Base-by-base conservation (phyloP, 1,140 invertebrate genomes). In the Drosophila rhopaloa region DNA sequence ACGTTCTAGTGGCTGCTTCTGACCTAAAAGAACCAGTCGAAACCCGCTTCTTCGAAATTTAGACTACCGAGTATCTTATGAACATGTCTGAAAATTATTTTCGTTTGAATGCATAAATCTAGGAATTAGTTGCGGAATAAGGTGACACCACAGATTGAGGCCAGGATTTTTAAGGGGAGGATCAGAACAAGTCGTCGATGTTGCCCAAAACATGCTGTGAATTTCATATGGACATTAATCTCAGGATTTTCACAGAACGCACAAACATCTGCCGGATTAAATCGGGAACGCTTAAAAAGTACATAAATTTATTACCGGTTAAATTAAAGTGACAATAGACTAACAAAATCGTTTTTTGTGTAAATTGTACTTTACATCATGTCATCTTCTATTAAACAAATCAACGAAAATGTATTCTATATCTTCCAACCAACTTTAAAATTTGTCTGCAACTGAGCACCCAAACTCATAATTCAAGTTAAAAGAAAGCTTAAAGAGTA, bases 41-140 rank as follows among this genome's bases (percentile, higher is more conserved):
- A 41, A 43, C 50, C 51, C 46, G 51, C 63, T 82, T 83, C 83
- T 76, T 62, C 79, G 82, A 86, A 86, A 88, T 50, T 29, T 62
- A 67, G 48, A 58, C 61, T 67, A 57, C 46, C 32, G 10, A 27
- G 60, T 38, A 57, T 51, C 51, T 44, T 43, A 37, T 63, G 53
- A 62, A 35, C 61, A 60, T 62, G 71, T 50, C 76, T 65, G 73
- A 70, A 76, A 79, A 73, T 62, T 68, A 72, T 82, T 79, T 85
- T 82, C 65, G 81, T 54, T 46, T 47, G 68, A 81, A 78, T 58
- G 79, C 76, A 59, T 59, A 50, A 76, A 67, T 76, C 72, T 50
- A 41, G 54, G 73, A 76, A 76, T 76, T 65, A 56, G 53, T 41
- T 66, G 40, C 27, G 44, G 46, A 48, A 51, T 38, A 56, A 65